Evolutionary conservation across 2,797 vertebrate species (phyloP).

Genomic region (Mareca penelope): DNA sequence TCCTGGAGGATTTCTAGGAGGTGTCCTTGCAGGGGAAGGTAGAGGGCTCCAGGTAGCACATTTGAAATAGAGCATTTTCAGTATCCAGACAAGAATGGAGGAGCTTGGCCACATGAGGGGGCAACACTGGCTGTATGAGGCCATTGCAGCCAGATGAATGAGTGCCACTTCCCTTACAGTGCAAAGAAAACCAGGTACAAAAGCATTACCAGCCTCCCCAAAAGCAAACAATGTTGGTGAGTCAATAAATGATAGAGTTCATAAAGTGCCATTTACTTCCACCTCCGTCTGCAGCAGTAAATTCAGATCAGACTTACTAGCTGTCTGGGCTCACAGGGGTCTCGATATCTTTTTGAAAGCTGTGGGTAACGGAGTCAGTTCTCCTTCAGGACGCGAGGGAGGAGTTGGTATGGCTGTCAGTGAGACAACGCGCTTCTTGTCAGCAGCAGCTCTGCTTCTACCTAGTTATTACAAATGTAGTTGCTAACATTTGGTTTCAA

Average conservation of each 20-base stretch:
- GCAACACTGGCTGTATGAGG: background rate
- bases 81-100: accelerated
- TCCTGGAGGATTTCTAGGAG: background rate
- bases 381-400: background rate
- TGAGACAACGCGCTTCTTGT: background rate
- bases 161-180: background rate
- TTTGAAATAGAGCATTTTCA: background rate
- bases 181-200: slow-evolving; percentile 29
- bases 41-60: background rate
- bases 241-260: slow-evolving; percentile 76
- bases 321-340: slow-evolving; percentile 20
- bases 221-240: slow-evolving; percentile 65
- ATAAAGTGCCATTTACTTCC: slow-evolving; percentile 70
- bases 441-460: background rate
- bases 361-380: background rate
- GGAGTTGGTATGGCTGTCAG: background rate
- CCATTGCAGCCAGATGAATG: background rate
- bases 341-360: slow-evolving; percentile 35
- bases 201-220: slow-evolving; percentile 34
- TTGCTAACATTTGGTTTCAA: background rate
- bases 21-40: background rate
- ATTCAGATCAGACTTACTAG: slow-evolving; percentile 49
- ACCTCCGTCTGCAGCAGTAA: slow-evolving; percentile 51
- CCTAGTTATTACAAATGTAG: background rate
- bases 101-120: background rate